Evolutionary conservation across 2,113 vertebrate species (phyloP).

Genomic region (Lampris incognitus): DNA sequence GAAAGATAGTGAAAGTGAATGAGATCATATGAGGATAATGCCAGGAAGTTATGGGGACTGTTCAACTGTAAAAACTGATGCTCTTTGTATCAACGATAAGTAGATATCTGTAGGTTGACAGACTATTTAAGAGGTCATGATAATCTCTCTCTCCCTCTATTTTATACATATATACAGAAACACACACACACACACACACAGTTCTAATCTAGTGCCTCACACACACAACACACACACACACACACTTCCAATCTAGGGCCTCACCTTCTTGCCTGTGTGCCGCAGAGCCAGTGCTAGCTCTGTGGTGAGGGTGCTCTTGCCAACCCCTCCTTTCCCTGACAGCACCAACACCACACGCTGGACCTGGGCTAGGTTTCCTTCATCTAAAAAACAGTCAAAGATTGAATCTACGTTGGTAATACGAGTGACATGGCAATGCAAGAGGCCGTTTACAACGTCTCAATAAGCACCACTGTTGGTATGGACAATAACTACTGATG

Average conservation of each 20-base stretch:
- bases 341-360: slow-evolving; percentile 89
- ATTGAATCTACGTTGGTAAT: background rate
- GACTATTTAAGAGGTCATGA: background rate
- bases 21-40: no score
- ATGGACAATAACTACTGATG: background rate
- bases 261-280: slow-evolving; percentile 89
- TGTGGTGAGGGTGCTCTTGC: slow-evolving; percentile 93
- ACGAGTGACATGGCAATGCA: background rate
- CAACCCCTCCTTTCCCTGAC: slow-evolving; percentile 95
- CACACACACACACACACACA: no score
- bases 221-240: background rate
- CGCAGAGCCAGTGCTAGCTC: slow-evolving; percentile 89
- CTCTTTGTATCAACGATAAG: no score
- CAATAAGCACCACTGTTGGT: background rate
- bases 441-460: background rate
- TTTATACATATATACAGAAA: no score
- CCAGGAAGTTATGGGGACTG: no score
- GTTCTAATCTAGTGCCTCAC: no score
- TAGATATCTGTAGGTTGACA: no score
- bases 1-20: no score
- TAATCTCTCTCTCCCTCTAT: background rate
- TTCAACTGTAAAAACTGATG: no score
- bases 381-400: slow-evolving; percentile 46
- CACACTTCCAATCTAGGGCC: background rate
- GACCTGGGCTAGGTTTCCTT: slow-evolving; percentile 83